Evolutionary conservation across 2,113 vertebrate species (phyloP).

Genomic region (Myotis brandtii): DNA sequence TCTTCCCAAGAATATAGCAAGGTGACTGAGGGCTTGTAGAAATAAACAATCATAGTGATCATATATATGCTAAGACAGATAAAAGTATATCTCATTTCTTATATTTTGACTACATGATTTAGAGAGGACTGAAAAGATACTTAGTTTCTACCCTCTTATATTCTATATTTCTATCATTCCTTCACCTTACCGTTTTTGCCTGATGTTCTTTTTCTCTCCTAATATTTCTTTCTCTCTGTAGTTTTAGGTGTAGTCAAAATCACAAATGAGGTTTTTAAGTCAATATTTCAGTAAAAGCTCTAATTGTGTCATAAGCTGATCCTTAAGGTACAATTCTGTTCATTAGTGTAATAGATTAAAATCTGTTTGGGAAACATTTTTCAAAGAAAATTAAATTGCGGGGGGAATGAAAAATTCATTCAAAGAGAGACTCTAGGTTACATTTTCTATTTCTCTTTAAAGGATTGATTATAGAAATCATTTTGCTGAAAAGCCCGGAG

Average conservation of each 20-base stretch:
- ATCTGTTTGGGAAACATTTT: constrained; percentile 77
- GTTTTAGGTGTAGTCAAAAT: background rate
- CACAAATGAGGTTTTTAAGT: constrained; percentile 7
- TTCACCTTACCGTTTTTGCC: background rate
- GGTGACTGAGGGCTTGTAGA: background rate
- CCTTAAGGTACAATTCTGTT: constrained; percentile 33
- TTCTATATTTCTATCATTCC: background rate
- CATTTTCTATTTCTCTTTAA: constrained; percentile 80
- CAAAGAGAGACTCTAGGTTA: constrained; percentile 74
- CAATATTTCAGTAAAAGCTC: constrained; percentile 23
- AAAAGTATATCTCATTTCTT: background rate
- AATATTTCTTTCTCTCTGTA: background rate
- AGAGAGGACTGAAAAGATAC: background rate
- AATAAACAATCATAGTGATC: constrained; percentile 26
- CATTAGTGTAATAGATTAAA: constrained; percentile 73
- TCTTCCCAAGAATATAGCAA: background rate
- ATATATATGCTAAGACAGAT: background rate
- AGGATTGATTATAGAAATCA: constrained; percentile 82
- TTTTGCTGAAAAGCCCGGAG: constrained; percentile 74
- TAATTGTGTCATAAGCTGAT: background rate
- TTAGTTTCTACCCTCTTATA: background rate
- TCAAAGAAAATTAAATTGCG: constrained; percentile 79
- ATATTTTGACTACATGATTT: constrained; percentile 18
- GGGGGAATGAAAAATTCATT: constrained; percentile 76
- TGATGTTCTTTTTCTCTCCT: background rate